Evolutionary conservation across 1,140 invertebrate species (phyloP), one percentile per base, ranked within the genome.

Genomic region (Drosophila sulfurigaster): DNA sequence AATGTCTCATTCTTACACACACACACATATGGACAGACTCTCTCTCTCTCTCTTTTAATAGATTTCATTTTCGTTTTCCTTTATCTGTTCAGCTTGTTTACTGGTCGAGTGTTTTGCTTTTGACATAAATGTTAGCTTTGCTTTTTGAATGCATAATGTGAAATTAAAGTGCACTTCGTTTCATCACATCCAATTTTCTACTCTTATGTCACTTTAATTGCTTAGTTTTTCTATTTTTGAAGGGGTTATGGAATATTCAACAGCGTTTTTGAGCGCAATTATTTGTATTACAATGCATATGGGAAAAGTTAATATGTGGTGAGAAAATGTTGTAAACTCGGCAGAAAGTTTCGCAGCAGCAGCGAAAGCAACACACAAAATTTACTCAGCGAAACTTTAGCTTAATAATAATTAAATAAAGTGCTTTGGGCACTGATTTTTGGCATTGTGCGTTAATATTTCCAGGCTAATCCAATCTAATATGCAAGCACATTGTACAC

Each of bases 351-450:
- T 48, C 16, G 7, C 46, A 20, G 20, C 10, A 49, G 20, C 20
- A 25, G 20, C 20, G 3, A 25, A 25, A 25, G 20, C 20, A 20
- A 25, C 7, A 20, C 15, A 49, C 20, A 49, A 49, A 25, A 49
- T 49, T 8, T 25, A 25, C 20, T 25, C 3, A 49, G 16, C 10
- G 48, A 25, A 49, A 49, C 48, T 49, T 49, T 49, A 11, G 16
- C 11, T 25, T 25, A 49, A 25, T 49, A 49, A 49, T 25, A 25
- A 49, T 49, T 49, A 25, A 25, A 25, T 15, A 43, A 43, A 49
- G 15, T 49, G 48, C 15, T 10, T 49, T 10, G 3, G 48, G 1
- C 13, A 8, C 5, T 15, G 7, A 41, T 11, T 11, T 41, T 3
- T 7, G 8, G n/a, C 41, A 43, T 43, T 13, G n/a, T 41, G 3